Conservation (phyloP, 1,140 invertebrate species). For the Acromyrmex heyeri region DNA sequence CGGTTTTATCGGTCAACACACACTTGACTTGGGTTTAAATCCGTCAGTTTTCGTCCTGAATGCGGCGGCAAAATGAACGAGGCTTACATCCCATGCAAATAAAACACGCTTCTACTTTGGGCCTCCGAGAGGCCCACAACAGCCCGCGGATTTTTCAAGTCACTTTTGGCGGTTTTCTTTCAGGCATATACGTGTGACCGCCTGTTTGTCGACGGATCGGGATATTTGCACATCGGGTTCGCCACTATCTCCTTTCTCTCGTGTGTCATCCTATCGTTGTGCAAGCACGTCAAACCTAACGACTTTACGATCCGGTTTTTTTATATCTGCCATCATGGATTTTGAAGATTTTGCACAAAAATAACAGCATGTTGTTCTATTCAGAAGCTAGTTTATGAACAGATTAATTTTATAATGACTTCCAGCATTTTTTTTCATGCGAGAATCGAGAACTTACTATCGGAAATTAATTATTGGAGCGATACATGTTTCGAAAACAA, state of each 20-base stretch:
- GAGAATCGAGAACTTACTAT: conserved; percentile 37
- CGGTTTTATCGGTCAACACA: conserved; percentile 77
- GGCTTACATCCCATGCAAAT: conserved; percentile 64
- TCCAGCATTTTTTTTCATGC: not conserved
- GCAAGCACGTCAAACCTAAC: conserved; percentile 64
- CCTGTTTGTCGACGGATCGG: conserved; percentile 75
- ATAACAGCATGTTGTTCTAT: not conserved
- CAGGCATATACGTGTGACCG: conserved; percentile 70
- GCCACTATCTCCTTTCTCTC: conserved; percentile 54
- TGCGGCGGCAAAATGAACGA: conserved; percentile 15
- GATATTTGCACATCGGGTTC: conserved; percentile 71
- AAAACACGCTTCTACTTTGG: conserved; percentile 42
- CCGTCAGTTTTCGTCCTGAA: conserved; percentile 68
- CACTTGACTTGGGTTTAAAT: conserved; percentile 77
- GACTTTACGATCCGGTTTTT: conserved; percentile 32
- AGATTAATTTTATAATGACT: not conserved
- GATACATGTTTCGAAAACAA: conserved; percentile 53
- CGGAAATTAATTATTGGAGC: conserved; percentile 50
- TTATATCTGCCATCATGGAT: not conserved
- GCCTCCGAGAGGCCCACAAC: conserved; percentile 63
- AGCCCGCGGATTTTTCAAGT: conserved; percentile 60
- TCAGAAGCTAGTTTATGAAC: not conserved
- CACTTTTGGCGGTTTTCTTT: conserved; percentile 54
- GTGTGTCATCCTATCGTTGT: conserved; percentile 48
- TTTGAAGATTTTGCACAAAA: not conserved